Evolutionary conservation across 2,797 vertebrate species (phyloP).

Genomic region (Okamejei kenojei): DNA sequence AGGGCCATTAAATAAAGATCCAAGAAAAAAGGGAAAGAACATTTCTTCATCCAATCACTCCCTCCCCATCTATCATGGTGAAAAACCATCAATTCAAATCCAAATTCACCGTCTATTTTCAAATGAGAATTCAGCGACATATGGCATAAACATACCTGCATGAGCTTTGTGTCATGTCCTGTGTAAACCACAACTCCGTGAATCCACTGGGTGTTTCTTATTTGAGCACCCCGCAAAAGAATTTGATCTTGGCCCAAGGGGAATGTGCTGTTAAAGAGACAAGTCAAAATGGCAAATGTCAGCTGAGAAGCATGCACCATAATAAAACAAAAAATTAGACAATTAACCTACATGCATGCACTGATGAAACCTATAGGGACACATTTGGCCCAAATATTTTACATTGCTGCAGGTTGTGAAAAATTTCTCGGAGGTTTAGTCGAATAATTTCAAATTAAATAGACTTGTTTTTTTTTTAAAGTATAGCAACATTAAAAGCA

Average conservation of each 20-base stretch:
- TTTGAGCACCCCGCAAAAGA: slow-evolving; percentile 87
- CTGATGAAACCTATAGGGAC: too few relatives aligned
- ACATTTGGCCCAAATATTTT: neutral
- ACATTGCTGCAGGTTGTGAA: too few relatives aligned
- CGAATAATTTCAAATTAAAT: too few relatives aligned
- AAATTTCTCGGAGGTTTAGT: too few relatives aligned
- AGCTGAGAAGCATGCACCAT: neutral
- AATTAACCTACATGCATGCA: neutral
- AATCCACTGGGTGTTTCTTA: slow-evolving; percentile 97
- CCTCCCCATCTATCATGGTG: too few relatives aligned
- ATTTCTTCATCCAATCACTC: neutral
- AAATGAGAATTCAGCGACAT: neutral
- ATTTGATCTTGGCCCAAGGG: slow-evolving; percentile 93
- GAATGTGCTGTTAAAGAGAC: slow-evolving; percentile 61
- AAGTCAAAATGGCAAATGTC: neutral
- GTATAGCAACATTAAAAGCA: too few relatives aligned
- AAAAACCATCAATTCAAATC: neutral
- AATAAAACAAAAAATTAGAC: neutral
- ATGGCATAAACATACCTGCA: slow-evolving; percentile 73
- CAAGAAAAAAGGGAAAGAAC: neutral
- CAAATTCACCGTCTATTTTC: neutral
- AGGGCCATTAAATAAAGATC: neutral
- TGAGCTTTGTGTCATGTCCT: slow-evolving; percentile 96
- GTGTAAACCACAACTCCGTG: slow-evolving; percentile 96
- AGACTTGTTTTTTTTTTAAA: too few relatives aligned